Percentiles rank a stretch among this genome's conserved stretches.
These are phyloP conservation scores for Zoanthus solanderi DNA, from an alignment of 92 coral and sea anemone species.

Conservation along the genomic window DNA sequence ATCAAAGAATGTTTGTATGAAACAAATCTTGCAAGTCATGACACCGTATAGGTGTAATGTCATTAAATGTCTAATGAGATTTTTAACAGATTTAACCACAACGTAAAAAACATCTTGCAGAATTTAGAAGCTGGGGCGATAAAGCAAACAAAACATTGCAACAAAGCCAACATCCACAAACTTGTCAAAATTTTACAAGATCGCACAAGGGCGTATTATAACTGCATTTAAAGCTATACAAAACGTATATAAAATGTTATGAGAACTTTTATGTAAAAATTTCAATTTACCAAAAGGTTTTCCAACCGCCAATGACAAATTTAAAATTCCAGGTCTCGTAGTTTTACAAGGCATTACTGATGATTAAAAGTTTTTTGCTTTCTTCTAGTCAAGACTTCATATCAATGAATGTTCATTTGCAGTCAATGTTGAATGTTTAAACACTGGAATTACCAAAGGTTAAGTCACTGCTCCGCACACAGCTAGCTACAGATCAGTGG, in stretches of 20 bases:
- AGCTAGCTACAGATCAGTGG: slow-evolving; percentile 15
- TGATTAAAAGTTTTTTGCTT: neutral
- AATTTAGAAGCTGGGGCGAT: too few species aligned
- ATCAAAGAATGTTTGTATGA: neutral
- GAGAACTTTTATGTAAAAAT: neutral
- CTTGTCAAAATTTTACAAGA: too few species aligned
- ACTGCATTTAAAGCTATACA: neutral
- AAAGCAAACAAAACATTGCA: too few species aligned
- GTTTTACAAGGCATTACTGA: slow-evolving; percentile 78
- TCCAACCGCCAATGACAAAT: slow-evolving; percentile 45
- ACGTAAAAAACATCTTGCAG: too few species aligned
- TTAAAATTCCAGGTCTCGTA: slow-evolving; percentile 61
- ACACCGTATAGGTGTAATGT: too few species aligned
- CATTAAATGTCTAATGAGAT: too few species aligned
- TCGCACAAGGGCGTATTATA: neutral
- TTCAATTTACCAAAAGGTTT: slow-evolving; percentile 67
- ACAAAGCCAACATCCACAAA: too few species aligned
- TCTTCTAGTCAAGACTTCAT: slow-evolving; percentile 7
- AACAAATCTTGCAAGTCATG: too few species aligned
- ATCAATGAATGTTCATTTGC: slow-evolving; percentile 10
- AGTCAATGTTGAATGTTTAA: neutral
- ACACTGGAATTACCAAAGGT: slow-evolving; percentile 45
- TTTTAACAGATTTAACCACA: too few species aligned
- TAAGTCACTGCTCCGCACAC: slow-evolving; percentile 28
- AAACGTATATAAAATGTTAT: neutral